Percentiles rank a stretch among this genome's conserved stretches.
Conservation (phyloP, 2,888 invertebrate genomes). For the Lasioglossum calceatum region DNA sequence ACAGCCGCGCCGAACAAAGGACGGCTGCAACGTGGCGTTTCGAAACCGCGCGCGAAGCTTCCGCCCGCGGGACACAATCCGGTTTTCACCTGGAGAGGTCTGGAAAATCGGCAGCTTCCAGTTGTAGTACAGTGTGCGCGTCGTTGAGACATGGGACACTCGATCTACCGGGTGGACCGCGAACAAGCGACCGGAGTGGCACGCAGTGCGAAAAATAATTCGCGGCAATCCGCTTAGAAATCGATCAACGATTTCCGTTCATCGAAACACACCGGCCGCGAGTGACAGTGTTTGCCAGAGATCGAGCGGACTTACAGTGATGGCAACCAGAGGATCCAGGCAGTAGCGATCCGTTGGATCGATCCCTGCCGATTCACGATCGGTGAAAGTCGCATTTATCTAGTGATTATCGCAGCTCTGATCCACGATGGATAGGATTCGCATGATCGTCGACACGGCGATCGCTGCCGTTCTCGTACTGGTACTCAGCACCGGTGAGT, state of each 20-base stretch:
- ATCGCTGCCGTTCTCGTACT: conserved; percentile 38
- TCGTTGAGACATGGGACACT: conserved; percentile 14
- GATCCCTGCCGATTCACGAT: not conserved
- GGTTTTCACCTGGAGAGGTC: not conserved
- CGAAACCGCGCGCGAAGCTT: conserved; percentile 53
- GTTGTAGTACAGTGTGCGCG: not conserved
- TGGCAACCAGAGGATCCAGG: not conserved
- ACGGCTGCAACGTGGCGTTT: conserved; percentile 59
- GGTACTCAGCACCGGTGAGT: conserved; percentile 57
- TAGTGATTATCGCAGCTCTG: not conserved
- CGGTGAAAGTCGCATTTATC: not conserved
- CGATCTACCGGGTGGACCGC: conserved; percentile 23
- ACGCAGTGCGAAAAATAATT: not conserved
- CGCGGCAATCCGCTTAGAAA: not conserved
- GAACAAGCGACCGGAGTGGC: conserved; percentile 12
- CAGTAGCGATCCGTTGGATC: not conserved
- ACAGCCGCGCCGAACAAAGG: conserved; percentile 43
- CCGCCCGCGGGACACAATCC: not conserved
- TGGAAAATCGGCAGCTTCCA: not conserved
- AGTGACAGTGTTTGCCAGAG: not conserved
- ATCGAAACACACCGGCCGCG: not conserved
- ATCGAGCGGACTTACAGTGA: not conserved
- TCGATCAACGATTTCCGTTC: too few species aligned
- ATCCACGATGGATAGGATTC: conserved; percentile 49
- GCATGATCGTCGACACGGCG: conserved; percentile 26